A percentile compares a stretch with the other conserved stretches of the same genome.
These are phyloP conservation scores for Fulmarus glacialis DNA, from an alignment of 2,113 vertebrate species.

Conservation along the genomic window DNA sequence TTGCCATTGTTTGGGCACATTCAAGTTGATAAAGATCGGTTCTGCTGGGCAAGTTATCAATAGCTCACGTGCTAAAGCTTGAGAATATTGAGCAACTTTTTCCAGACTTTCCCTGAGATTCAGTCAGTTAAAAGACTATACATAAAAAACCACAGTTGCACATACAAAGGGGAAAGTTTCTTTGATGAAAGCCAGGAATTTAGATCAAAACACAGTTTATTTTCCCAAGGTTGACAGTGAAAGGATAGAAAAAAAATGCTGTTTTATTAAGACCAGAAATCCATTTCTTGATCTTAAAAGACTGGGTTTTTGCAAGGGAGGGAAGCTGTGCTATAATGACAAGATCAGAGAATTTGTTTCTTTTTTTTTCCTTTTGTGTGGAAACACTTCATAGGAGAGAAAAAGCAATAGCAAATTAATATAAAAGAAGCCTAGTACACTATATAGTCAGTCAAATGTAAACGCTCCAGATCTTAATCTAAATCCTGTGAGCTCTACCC, in stretches of 20 bases:
- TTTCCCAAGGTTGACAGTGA: constrained; percentile 33
- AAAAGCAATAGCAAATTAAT: neutral
- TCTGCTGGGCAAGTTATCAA: constrained; percentile 47
- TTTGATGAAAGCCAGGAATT: constrained; percentile 55
- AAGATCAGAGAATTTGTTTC: neutral
- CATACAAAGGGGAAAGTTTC: constrained; percentile 7
- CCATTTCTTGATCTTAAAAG: constrained; percentile 31
- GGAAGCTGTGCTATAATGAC: neutral
- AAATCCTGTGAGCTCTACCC: neutral
- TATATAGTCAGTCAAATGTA: neutral
- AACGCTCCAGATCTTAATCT: neutral
- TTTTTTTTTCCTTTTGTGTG: neutral
- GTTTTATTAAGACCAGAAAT: constrained; percentile 39
- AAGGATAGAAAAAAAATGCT: neutral
- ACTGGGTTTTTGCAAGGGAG: neutral
- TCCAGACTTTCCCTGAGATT: neutral
- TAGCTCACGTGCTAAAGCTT: constrained; percentile 6
- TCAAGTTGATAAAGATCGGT: constrained; percentile 21
- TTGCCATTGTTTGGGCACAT: constrained; percentile 21
- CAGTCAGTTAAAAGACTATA: constrained; percentile 10
- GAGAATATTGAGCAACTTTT: constrained; percentile 44
- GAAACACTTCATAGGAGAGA: neutral
- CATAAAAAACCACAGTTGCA: constrained; percentile 7
- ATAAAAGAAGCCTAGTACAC: neutral
- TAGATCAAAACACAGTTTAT: constrained; percentile 50